Evolutionary conservation across 2,888 invertebrate species (phyloP).

Genomic region (Mystacides longicornis): DNA sequence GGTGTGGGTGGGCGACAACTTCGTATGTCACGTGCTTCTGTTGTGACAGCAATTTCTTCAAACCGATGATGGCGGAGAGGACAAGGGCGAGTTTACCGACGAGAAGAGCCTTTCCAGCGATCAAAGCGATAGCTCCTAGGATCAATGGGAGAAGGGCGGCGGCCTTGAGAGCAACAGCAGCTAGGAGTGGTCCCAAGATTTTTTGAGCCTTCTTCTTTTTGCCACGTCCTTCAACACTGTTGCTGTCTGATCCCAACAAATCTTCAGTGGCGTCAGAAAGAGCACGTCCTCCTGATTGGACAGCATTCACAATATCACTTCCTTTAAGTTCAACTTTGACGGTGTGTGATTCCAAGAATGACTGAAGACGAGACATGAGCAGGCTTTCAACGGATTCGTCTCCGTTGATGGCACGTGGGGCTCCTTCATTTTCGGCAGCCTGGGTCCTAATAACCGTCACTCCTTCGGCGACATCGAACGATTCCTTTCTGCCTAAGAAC

Average conservation of each 20-base stretch:
- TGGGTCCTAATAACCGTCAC: slow-evolving; percentile 74
- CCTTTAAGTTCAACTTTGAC: slow-evolving; percentile 80
- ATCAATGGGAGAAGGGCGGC: slow-evolving; percentile 72
- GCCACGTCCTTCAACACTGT: slow-evolving; percentile 60
- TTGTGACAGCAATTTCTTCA: slow-evolving; percentile 73
- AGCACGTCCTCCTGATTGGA: slow-evolving; percentile 72
- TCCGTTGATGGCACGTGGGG: slow-evolving; percentile 62
- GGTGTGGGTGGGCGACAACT: slow-evolving; percentile 79
- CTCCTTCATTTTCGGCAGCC: slow-evolving; percentile 62
- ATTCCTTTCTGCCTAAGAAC: slow-evolving; percentile 72
- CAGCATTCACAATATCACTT: slow-evolving; percentile 72
- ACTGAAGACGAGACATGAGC: slow-evolving; percentile 60
- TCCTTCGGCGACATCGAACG: slow-evolving; percentile 72
- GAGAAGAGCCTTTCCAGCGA: slow-evolving; percentile 77
- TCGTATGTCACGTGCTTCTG: slow-evolving; percentile 85
- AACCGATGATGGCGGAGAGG: slow-evolving; percentile 72
- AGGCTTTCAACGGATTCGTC: slow-evolving; percentile 60
- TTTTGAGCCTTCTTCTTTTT: slow-evolving; percentile 75
- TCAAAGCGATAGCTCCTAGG: slow-evolving; percentile 73
- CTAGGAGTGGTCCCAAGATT: slow-evolving; percentile 68
- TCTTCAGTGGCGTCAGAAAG: slow-evolving; percentile 65
- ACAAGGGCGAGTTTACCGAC: slow-evolving; percentile 81
- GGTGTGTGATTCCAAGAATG: slow-evolving; percentile 73
- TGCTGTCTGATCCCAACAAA: slow-evolving; percentile 54
- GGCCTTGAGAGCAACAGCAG: slow-evolving; percentile 68